These are phyloP conservation scores for Tiaroga cobitis DNA, from an alignment of 2,797 vertebrate genomes.

Conservation along the genomic window DNA sequence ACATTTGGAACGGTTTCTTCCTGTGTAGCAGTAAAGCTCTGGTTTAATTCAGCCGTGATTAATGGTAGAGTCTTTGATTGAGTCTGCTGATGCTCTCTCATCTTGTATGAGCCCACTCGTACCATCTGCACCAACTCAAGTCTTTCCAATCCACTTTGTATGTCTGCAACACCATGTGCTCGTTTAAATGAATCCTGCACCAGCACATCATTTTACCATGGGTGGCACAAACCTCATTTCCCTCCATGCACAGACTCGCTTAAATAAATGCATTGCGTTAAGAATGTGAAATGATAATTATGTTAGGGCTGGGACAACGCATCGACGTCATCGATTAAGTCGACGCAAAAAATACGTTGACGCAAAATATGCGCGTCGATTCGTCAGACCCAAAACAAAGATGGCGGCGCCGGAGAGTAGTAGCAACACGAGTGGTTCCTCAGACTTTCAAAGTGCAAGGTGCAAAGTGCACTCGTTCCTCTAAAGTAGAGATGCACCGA, in stretches of 20 bases:
- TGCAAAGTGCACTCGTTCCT: no score
- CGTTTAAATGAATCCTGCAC: background rate
- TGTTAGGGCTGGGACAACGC: no score
- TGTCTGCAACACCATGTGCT: slow-evolving; percentile 2
- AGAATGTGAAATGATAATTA: background rate
- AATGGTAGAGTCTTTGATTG: slow-evolving; percentile 29
- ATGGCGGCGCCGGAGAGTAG: no score
- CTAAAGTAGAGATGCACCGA: no score
- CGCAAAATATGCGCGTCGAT: no score
- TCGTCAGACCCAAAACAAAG: no score
- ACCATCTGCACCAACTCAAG: slow-evolving; percentile 29
- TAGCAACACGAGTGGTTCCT: no score
- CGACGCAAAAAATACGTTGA: no score
- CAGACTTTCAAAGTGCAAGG: no score
- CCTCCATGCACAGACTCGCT: background rate
- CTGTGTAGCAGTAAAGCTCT: slow-evolving; percentile 17
- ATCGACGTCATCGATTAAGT: no score
- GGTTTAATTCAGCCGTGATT: slow-evolving; percentile 32
- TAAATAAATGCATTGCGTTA: background rate
- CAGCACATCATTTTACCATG: background rate
- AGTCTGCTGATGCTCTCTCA: slow-evolving; percentile 5
- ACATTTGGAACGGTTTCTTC: slow-evolving; percentile 33
- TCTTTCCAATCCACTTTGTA: background rate
- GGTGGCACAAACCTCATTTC: slow-evolving; percentile 4
- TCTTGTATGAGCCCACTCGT: background rate